A percentile compares a stretch with the other conserved stretches of the same genome.
Evolutionary conservation across 2,888 invertebrate genomes (phyloP).

Genomic region (Drosophila limbata): DNA sequence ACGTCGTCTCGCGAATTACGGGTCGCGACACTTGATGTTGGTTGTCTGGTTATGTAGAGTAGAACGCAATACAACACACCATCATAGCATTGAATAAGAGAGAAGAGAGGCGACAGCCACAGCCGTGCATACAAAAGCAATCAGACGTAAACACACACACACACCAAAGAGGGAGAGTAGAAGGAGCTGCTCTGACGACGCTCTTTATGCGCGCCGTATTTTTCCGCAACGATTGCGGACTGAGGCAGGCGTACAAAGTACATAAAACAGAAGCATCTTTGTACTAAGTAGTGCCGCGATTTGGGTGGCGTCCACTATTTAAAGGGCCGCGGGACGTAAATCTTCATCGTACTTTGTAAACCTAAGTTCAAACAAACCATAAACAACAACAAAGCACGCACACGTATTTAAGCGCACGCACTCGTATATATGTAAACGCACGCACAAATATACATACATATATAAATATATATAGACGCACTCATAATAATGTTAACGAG

Average conservation of each 20-base stretch:
- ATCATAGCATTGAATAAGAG: constrained; percentile 28
- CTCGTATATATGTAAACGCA: constrained; percentile 7
- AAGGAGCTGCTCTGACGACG: constrained; percentile 35
- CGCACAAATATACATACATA: constrained; percentile 3
- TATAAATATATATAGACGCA: constrained; percentile 1
- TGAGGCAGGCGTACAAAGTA: constrained; percentile 42
- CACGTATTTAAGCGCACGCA: constrained; percentile 9
- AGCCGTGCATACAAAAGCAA: constrained; percentile 30
- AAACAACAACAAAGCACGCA: constrained; percentile 1
- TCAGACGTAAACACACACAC: constrained; percentile 37
- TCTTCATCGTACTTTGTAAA: constrained; percentile 7
- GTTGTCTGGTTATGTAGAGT: constrained; percentile 75
- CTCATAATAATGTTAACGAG: constrained; percentile 69
- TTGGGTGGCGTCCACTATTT: constrained; percentile 25
- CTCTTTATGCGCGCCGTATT: constrained; percentile 58
- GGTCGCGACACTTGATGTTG: constrained; percentile 66
- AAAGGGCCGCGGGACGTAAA: constrained; percentile 25
- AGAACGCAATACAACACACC: constrained; percentile 73
- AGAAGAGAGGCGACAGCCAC: constrained; percentile 26
- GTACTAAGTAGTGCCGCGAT: constrained; percentile 18
- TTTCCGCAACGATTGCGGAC: constrained; percentile 60
- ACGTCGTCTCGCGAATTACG: constrained; percentile 57
- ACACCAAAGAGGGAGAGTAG: constrained; percentile 9
- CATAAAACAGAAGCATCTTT: constrained; percentile 30
- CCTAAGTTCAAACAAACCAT: constrained; percentile 6